Evolutionary conservation across 2,113 vertebrate genomes (phyloP).

Genomic region (Pristiophorus japonicus): DNA sequence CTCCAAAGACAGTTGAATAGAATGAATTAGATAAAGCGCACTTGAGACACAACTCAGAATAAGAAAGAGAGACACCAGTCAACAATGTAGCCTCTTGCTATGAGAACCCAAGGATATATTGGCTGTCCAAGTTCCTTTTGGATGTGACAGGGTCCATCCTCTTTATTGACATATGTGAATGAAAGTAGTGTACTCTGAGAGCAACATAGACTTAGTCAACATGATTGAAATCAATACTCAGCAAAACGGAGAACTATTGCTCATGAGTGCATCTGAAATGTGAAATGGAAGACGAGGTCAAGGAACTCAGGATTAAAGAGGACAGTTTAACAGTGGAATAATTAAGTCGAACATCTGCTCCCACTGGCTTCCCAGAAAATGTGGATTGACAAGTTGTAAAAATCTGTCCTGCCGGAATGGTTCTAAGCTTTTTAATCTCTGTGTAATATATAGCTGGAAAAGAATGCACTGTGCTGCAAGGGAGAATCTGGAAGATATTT

Average conservation of each 20-base stretch:
- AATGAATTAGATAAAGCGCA: slow-evolving; percentile 18
- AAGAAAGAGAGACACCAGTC: not conserved
- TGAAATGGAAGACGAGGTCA: not conserved
- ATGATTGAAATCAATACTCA: slow-evolving; percentile 24
- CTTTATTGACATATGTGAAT: not conserved
- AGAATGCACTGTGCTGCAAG: not conserved
- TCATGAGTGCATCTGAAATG: not conserved
- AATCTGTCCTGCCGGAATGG: not conserved
- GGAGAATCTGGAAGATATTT: not conserved
- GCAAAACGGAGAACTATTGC: not conserved
- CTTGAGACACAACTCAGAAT: not conserved
- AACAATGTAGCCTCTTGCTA: not conserved
- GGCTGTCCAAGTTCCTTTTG: not conserved
- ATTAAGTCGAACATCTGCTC: slow-evolving; percentile 1
- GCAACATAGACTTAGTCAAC: not conserved
- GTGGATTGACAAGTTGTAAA: not conserved
- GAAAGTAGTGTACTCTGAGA: not conserved
- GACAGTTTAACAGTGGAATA: not conserved
- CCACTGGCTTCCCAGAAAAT: not conserved
- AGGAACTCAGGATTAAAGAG: slow-evolving; percentile 13
- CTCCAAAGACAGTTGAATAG: not conserved
- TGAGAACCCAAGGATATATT: not conserved
- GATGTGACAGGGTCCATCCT: not conserved
- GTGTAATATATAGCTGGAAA: not conserved
- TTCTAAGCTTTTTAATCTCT: slow-evolving; percentile 5